Evolutionary conservation across 2,797 vertebrate genomes (phyloP).

Genomic region (Pygocentrus nattereri): DNA sequence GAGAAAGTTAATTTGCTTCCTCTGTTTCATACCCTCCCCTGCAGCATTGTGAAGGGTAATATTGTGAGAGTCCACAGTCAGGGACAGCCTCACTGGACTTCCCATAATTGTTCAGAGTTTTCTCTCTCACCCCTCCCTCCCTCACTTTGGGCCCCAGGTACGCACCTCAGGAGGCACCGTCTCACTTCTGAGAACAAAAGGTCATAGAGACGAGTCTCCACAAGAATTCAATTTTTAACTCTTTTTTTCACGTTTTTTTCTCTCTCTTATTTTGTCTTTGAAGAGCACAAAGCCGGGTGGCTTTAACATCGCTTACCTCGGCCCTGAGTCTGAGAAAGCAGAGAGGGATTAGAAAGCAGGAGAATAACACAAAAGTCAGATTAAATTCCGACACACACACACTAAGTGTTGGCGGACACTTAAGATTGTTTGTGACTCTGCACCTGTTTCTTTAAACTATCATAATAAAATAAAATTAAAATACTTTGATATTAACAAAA

Average conservation of each 20-base stretch:
- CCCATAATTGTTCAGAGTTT: constrained; percentile 62
- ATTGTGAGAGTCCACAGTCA: constrained; percentile 15
- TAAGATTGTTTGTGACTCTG: not conserved
- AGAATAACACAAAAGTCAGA: constrained; percentile 55
- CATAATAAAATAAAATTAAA: too few species aligned
- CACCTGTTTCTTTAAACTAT: not conserved
- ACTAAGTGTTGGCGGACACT: not conserved
- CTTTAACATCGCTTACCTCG: constrained; percentile 51
- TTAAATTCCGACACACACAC: constrained; percentile 37
- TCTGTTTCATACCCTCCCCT: constrained; percentile 36
- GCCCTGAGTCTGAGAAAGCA: constrained; percentile 12
- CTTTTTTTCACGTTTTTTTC: not conserved
- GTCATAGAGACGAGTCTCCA: constrained; percentile 57
- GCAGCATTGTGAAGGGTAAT: constrained; percentile 28
- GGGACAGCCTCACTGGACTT: constrained; percentile 51
- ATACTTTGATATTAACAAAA: too few species aligned
- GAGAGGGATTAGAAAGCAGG: constrained; percentile 31
- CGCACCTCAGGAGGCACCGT: constrained; percentile 48
- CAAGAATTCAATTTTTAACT: constrained; percentile 42
- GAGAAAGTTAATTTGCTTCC: constrained; percentile 61
- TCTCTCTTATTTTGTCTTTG: constrained; percentile 31
- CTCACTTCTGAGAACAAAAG: constrained; percentile 58
- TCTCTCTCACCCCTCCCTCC: constrained; percentile 19
- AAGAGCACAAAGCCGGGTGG: constrained; percentile 20
- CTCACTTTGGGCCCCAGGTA: constrained; percentile 21